Base-by-base conservation (phyloP, 2,888 invertebrate genomes). In the Heteromurus nitidus region DNA sequence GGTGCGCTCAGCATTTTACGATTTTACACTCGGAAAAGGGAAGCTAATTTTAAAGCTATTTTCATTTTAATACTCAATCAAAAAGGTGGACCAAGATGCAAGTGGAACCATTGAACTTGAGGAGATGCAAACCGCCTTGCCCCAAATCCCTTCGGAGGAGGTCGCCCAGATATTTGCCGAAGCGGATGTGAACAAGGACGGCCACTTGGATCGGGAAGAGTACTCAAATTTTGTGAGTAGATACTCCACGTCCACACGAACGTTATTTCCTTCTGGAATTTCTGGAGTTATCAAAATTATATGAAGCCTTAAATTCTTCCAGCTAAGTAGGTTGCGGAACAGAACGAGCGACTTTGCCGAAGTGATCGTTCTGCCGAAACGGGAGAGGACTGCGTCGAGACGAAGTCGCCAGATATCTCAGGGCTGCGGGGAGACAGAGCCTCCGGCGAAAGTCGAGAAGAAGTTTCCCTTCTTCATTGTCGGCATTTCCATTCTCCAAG, bases 181-280 rank as follows among this genome's bases (percentile, higher is more conserved):
- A 62, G 88, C 88, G 16, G 89, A 89, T 73, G 83, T 82, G 88
- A 92, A 83, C 88, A 90, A 92, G 87, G 93, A 93, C 89, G 96
- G 96, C 22, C 95, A 95, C 88, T 95, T 96, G 11, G 95, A 95
- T 88, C 95, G 95, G 87, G 95, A 95, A 87, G 96, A 96, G 89
- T 94, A 95, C 86, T 92, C 96, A 30, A 92, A 92, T 55, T 93
- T 95, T 93, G 89, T 89, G 81, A 85, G 79, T 16, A 2, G 11
- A 28, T 26, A 50, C n/a, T n/a, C n/a, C n/a, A n/a, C n/a, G n/a
- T n/a, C n/a, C n/a, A n/a, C n/a, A n/a, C 36, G 5, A 36, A 36
- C 36, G 13, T 36, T 36, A 36, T 36, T 36, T 36, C n/a, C 16
- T 47, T 16, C 11, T 16, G 7, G n/a, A 47, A 55, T 22, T 16